A percentile compares a stretch with the other conserved stretches of the same genome.
Conservation (phyloP, 2,888 invertebrate species). For the Heliconius erato region DNA sequence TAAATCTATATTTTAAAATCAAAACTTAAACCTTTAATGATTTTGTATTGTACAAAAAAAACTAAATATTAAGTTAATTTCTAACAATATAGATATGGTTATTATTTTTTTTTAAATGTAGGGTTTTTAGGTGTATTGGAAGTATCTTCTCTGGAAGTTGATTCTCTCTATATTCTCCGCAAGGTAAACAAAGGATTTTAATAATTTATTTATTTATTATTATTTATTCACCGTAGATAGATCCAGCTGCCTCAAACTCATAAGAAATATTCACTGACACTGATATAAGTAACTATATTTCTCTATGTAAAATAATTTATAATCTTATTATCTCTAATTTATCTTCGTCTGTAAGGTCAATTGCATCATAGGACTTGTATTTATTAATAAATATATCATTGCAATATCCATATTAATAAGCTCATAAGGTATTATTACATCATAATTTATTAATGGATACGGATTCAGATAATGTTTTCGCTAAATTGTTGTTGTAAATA, state of each 20-base stretch:
- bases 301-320: conserved; percentile 3
- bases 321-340: conserved; percentile 1
- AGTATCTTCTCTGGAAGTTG: too few species aligned
- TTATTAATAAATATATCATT: conserved; percentile 33
- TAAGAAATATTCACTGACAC: neutral
- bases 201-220: neutral
- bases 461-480: conserved; percentile 21
- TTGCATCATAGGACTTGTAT: conserved; percentile 21
- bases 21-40: too few species aligned
- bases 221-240: neutral
- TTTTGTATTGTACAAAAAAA: neutral
- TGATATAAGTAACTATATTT: neutral
- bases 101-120: too few species aligned
- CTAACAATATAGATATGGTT: too few species aligned
- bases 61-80: neutral
- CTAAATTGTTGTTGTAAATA: neutral
- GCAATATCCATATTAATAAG: conserved; percentile 34
- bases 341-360: conserved; percentile 24
- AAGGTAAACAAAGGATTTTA: neutral
- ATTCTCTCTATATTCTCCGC: neutral
- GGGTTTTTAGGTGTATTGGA: neutral
- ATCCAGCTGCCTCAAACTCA: neutral
- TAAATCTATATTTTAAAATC: too few species aligned
- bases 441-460: conserved; percentile 33
- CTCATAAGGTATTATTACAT: conserved; percentile 25